Evolutionary conservation across 2,888 invertebrate genomes (phyloP).

Genomic region (Theodoxus fluviatilis): DNA sequence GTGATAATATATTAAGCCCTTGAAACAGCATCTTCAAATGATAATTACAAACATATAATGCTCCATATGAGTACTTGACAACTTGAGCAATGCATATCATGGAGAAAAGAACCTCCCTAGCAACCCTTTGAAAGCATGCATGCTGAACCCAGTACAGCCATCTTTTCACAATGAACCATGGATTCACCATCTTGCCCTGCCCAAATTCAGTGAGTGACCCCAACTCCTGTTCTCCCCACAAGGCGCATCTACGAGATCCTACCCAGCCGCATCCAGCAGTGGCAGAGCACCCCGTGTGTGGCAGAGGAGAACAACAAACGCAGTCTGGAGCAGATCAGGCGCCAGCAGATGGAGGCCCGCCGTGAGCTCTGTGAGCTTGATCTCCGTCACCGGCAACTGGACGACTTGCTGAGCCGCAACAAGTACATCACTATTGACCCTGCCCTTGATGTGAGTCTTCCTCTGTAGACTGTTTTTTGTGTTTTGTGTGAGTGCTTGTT

Average conservation of each 20-base stretch:
- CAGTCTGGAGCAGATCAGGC: slow-evolving; percentile 74
- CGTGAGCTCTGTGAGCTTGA: slow-evolving; percentile 72
- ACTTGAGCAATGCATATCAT: too few relatives aligned
- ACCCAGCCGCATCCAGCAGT: slow-evolving; percentile 90
- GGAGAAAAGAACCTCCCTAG: too few relatives aligned
- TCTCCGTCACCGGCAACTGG: slow-evolving; percentile 72
- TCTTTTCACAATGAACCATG: background rate
- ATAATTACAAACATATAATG: too few relatives aligned
- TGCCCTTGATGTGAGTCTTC: slow-evolving; percentile 47
- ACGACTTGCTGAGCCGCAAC: slow-evolving; percentile 81
- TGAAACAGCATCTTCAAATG: too few relatives aligned
- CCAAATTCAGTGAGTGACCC: too few relatives aligned
- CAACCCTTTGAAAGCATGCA: too few relatives aligned
- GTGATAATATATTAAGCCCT: too few relatives aligned
- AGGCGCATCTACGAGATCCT: slow-evolving; percentile 73
- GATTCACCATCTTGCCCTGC: slow-evolving; percentile 30
- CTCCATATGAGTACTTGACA: too few relatives aligned
- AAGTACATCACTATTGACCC: slow-evolving; percentile 70
- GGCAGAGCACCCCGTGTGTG: slow-evolving; percentile 84
- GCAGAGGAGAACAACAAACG: slow-evolving; percentile 83
- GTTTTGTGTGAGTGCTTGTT: background rate
- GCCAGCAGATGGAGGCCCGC: slow-evolving; percentile 80
- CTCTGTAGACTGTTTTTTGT: background rate
- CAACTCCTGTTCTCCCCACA: too few relatives aligned
- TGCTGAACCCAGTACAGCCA: background rate